Base-by-base conservation (phyloP, 2,113 vertebrate species). In the Boulengerochromis microlepis region DNA sequence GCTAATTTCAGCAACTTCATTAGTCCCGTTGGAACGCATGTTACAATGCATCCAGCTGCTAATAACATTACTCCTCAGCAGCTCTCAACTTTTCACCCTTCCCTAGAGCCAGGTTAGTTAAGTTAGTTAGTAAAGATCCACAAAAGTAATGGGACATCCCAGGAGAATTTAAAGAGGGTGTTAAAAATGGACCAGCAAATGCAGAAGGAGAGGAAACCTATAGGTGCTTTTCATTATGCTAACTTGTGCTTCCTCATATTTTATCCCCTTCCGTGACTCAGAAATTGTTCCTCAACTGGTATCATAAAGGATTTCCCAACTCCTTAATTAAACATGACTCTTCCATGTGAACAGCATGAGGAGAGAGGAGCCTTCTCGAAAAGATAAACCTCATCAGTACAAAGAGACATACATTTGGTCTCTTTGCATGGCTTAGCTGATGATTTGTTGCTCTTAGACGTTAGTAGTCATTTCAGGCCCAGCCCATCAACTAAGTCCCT, bases 241-340 rank as follows among this genome's bases (percentile, higher is more conserved):
- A 74, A 45, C 22, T 35, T 64, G 18, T 35, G 59, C 31, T n/a
- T 35, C 31, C 59, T 64, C 5, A 6, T 19, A 64, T 35, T 19
- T 33, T 74, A 24, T 74, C 22, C 40, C 13, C 8, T 16, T 26
- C 0, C 0, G 1, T 74, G 5, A 16, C 38, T 1, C 40, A 45
- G 40, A 74, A 74, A 74, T 45, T 74, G n/a, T 74, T 74, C 22
- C 22, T 10, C 8, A 74, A 26, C 8, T 16, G 38, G 69, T 45
- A 45, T 45, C 3, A 16, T 45, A 26, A 45, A 15, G 38, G 38
- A 74, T 45, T 74, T 47, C 24, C 40, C 22, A 7, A 47, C 16
- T 29, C 22, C 40, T 74, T 47, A 74, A 74, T 74, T 74, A 26
- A 74, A 47, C 40, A 18, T 74, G 69, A 45, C 3, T 74, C 40